Conservation (phyloP, 37 sponge, comb jelly and placozoan genomes). For the Cladorhizidae sp. region DNA sequence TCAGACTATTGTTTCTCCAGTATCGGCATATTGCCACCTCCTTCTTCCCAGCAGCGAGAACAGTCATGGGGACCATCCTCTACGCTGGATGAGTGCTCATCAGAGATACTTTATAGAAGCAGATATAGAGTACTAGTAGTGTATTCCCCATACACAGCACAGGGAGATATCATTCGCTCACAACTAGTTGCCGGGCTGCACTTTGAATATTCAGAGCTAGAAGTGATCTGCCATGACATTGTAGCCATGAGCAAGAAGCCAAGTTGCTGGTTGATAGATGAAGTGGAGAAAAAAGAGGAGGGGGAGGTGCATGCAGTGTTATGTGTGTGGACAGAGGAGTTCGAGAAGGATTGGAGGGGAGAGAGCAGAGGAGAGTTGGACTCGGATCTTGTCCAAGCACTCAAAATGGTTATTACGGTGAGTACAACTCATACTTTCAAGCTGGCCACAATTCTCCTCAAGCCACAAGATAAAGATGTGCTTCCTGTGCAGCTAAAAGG, state of each 20-base stretch:
- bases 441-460: background rate
- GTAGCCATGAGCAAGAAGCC: background rate
- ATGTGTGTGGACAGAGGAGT: slow-evolving; percentile 33
- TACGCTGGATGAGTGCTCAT: too few species aligned
- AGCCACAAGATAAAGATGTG: background rate
- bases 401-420: background rate
- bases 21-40: too few species aligned
- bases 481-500: background rate
- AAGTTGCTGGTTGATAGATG: background rate
- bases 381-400: background rate
- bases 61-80: too few species aligned
- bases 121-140: background rate
- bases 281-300: too few species aligned
- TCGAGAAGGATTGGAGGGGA: slow-evolving; percentile 17
- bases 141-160: background rate
- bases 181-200: background rate
- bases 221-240: background rate
- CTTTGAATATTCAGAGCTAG: background rate
- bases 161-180: background rate
- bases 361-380: background rate
- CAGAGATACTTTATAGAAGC: too few species aligned
- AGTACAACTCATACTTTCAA: background rate
- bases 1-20: too few species aligned
- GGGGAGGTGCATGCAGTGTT: slow-evolving; percentile 9
- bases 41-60: too few species aligned